These are phyloP conservation scores for Agrilus biguttatus DNA, from an alignment of 2,888 invertebrate genomes.

Conservation along the genomic window DNA sequence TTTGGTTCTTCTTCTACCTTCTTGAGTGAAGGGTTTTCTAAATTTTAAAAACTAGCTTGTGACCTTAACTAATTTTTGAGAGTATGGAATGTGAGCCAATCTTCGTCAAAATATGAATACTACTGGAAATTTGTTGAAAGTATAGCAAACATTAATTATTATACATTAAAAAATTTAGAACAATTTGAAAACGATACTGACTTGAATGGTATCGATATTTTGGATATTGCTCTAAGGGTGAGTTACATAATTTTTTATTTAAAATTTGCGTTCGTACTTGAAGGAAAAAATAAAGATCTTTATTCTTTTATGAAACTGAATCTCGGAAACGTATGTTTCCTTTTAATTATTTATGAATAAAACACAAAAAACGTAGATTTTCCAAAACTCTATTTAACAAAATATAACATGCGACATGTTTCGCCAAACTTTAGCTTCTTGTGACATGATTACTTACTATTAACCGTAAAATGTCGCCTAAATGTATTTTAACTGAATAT, in stretches of 20 bases:
- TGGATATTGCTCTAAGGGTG: conserved; percentile 34
- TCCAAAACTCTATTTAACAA: no score
- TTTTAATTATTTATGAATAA: no score
- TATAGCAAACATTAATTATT: conserved; percentile 33
- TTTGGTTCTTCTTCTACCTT: no score
- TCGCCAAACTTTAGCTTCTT: no score
- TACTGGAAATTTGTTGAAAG: conserved; percentile 32
- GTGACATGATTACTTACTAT: no score
- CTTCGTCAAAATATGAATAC: conserved; percentile 31
- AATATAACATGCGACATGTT: no score
- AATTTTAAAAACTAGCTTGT: no score
- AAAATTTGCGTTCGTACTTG: neutral
- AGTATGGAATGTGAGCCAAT: conserved; percentile 30
- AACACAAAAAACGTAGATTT: no score
- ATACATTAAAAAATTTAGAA: conserved; percentile 27
- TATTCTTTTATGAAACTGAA: neutral
- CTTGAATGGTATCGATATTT: conserved; percentile 30
- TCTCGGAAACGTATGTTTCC: no score
- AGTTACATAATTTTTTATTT: conserved; percentile 1
- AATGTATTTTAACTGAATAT: no score
- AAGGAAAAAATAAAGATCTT: neutral
- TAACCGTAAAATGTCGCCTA: no score
- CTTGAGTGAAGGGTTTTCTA: no score
- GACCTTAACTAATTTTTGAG: conserved; percentile 14
- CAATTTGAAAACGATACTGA: conserved; percentile 29